Conservation (phyloP, 1,140 invertebrate genomes). For the Rhagoletis zephyria region DNA sequence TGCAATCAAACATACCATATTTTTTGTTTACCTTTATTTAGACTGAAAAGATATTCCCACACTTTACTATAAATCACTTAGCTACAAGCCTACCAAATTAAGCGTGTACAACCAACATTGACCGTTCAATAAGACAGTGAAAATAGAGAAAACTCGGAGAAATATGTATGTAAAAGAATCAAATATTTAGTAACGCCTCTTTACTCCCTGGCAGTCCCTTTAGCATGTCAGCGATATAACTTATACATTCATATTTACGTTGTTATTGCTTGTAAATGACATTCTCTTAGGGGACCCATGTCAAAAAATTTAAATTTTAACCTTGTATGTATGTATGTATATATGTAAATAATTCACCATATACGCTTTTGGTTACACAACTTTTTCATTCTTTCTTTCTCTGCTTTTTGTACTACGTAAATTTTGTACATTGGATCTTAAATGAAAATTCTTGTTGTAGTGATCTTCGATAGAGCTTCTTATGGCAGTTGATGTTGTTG, state of each 20-base stretch:
- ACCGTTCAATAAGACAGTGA: slow-evolving; percentile 22
- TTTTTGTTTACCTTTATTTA: background rate
- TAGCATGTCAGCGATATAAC: background rate
- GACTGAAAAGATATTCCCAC: slow-evolving; percentile 11
- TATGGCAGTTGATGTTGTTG: background rate
- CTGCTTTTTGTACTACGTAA: background rate
- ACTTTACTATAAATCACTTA: slow-evolving; percentile 24
- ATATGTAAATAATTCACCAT: background rate
- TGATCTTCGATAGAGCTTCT: slow-evolving; percentile 1
- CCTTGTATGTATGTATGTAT: too few relatives aligned
- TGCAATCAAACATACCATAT: background rate
- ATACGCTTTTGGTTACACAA: background rate
- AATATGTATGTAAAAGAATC: background rate
- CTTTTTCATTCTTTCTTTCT: background rate
- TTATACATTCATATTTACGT: slow-evolving; percentile 40
- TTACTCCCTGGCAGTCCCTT: background rate
- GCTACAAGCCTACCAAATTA: slow-evolving; percentile 24
- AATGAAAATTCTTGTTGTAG: background rate
- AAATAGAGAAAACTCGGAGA: background rate
- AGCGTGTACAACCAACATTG: background rate
- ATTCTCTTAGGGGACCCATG: background rate
- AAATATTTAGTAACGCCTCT: background rate
- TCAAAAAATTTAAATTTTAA: background rate
- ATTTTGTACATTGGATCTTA: background rate
- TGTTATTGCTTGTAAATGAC: slow-evolving; percentile 21